Conservation (phyloP, 2,797 vertebrate species). For the Anniella stebbinsi region DNA sequence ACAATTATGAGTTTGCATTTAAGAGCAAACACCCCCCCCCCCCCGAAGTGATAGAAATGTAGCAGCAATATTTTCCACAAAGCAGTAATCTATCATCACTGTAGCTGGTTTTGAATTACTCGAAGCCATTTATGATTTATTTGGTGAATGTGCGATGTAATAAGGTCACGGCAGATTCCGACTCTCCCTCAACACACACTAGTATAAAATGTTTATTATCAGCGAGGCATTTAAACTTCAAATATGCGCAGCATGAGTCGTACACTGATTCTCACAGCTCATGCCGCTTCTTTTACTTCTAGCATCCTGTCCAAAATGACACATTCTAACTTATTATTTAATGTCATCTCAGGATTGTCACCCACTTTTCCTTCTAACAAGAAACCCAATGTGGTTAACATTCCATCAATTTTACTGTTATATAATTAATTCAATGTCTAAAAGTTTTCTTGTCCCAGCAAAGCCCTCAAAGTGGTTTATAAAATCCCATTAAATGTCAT, state of each 20-base stretch:
- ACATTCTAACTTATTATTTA: neutral
- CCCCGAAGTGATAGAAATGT: neutral
- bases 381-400: neutral
- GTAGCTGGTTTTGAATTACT: constrained; percentile 55
- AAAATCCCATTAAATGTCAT: neutral
- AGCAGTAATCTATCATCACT: constrained; percentile 53
- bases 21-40: constrained; percentile 38
- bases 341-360: neutral
- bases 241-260: constrained; percentile 10
- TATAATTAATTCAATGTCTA: neutral
- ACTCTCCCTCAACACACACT: constrained; percentile 57
- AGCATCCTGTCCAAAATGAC: neutral
- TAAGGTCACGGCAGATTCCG: constrained; percentile 65
- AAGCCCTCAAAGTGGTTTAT: neutral
- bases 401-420: neutral
- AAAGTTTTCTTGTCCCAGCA: neutral
- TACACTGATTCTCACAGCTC: neutral
- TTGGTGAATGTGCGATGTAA: constrained; percentile 59
- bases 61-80: constrained; percentile 53
- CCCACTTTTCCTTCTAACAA: neutral
- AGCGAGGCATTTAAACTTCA: constrained; percentile 46
- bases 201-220: constrained; percentile 48
- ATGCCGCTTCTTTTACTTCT: constrained; percentile 11
- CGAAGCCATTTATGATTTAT: constrained; percentile 64
- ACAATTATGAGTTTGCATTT: constrained; percentile 47